A percentile compares a stretch with the other conserved stretches of the same genome.
Conservation (phyloP, 2,888 invertebrate species). For the Agonopterix arenella region DNA sequence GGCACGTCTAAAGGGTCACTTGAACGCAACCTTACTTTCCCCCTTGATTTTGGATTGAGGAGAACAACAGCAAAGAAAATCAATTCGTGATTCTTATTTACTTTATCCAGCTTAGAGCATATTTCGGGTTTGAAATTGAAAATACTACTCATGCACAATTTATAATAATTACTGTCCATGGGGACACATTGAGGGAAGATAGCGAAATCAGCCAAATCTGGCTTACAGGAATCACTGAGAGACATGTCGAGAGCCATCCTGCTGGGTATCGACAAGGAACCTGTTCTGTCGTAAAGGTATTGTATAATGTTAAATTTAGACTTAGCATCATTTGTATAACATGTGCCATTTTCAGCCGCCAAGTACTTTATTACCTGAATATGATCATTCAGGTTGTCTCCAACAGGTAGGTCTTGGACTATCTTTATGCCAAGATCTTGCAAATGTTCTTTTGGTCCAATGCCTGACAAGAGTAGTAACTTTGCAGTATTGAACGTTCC, state of each 20-base stretch:
- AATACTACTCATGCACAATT: constrained; percentile 24
- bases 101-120: constrained; percentile 31
- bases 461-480: constrained; percentile 51
- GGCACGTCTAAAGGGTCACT: constrained; percentile 36
- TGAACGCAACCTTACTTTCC: constrained; percentile 37
- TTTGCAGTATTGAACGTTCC: constrained; percentile 61
- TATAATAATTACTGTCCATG: constrained; percentile 21
- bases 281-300: constrained; percentile 45
- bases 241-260: constrained; percentile 46
- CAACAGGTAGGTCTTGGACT: constrained; percentile 46
- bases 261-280: constrained; percentile 33
- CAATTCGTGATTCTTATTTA: constrained; percentile 37
- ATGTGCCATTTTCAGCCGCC: constrained; percentile 44
- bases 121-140: constrained; percentile 36
- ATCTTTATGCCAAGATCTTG: constrained; percentile 31
- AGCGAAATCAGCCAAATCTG: constrained; percentile 46
- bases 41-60: constrained; percentile 54
- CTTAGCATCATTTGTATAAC: constrained; percentile 19
- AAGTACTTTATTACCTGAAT: constrained; percentile 45
- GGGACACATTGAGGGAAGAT: constrained; percentile 50
- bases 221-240: constrained; percentile 15
- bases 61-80: constrained; percentile 43
- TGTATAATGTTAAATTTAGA: constrained; percentile 37
- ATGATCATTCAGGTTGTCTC: constrained; percentile 56
- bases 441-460: constrained; percentile 46